phyloP scores from a whole-genome alignment of 2,797 vertebrate genomes.

The Pagetopsis macropterus region DNA sequence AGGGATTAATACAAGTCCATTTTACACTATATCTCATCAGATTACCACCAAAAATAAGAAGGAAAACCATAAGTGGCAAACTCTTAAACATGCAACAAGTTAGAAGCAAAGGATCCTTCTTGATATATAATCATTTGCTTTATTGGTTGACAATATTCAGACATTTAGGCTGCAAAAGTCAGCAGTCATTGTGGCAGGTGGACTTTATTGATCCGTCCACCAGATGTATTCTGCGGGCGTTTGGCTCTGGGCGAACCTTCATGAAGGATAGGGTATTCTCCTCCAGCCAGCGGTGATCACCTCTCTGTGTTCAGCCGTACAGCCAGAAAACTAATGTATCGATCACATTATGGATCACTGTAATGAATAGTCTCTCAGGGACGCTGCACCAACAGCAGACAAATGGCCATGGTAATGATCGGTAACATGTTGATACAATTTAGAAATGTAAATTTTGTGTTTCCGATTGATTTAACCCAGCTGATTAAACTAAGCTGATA shows the following conservation, averaged over 20 bases:
- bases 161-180: neutral
- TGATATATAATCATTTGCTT: neutral
- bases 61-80: too few relatives aligned
- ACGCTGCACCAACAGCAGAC: conserved; percentile 11
- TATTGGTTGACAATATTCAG: neutral
- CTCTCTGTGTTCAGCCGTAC: conserved; percentile 26
- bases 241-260: conserved; percentile 11
- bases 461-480: neutral
- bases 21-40: too few relatives aligned
- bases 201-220: conserved; percentile 8
- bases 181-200: neutral
- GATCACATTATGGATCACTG: conserved; percentile 37
- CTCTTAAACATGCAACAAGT: too few relatives aligned
- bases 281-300: conserved; percentile 23
- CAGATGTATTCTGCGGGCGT: conserved; percentile 15
- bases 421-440: conserved; percentile 7
- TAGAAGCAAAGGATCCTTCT: neutral
- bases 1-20: too few relatives aligned
- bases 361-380: conserved; percentile 46
- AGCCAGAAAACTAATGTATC: conserved; percentile 32
- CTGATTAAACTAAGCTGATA: neutral
- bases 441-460: conserved; percentile 9
- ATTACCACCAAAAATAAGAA: too few relatives aligned
- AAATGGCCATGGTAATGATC: conserved; percentile 28
- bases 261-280: conserved; percentile 22